Evolutionary conservation across 1,140 invertebrate genomes (phyloP), one percentile per base, ranked within the genome.

Genomic region (Planococcus citri): DNA sequence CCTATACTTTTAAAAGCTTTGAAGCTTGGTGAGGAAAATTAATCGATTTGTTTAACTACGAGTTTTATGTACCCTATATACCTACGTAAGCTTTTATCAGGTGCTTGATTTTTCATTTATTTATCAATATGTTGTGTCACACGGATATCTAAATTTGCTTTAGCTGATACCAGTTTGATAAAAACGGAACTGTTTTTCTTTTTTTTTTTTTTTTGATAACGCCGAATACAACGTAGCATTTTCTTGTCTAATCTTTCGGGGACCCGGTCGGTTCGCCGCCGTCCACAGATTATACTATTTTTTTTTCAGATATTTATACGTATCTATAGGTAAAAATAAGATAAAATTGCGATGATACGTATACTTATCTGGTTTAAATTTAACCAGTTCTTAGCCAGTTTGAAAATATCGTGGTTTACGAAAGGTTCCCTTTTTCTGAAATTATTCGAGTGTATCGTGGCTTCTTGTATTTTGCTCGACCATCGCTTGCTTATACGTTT

Each of bases 321-420:
- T 51, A 51, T 51, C 41, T 51, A 51, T 51, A 51, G 41, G 41
- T 51, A 51, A 51, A 51, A 51, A 51, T 51, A 20, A 51, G 41
- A 51, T 51, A 51, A 51, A 51, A 51, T 51, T 51, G 41, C 41
- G 41, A 14, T 51, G 41, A 51, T 51, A 51, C 17, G 41, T 51
- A n/a, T n/a, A 51, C 41, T 51, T 51, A 51, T 51, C 41, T 51
- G 41, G 41, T 51, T 51, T 51, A n/a, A 51, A 51, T 51, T 51
- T 51, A 51, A 51, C 41, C 41, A 51, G 41, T 51, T 51, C 41
- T 51, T 51, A 51, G 41, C 41, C 41, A 51, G 41, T 51, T 51
- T 17, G 41, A 51, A 20, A 51, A 51, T 17, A 17, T 20, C 41
- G 41, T 20, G 12, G 41, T 51, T 4, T 51, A 17, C 12, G n/a